A percentile compares a stretch with the other conserved stretches of the same genome.
Conservation (phyloP, 2,888 invertebrate genomes). For the Neoascia interrupta region DNA sequence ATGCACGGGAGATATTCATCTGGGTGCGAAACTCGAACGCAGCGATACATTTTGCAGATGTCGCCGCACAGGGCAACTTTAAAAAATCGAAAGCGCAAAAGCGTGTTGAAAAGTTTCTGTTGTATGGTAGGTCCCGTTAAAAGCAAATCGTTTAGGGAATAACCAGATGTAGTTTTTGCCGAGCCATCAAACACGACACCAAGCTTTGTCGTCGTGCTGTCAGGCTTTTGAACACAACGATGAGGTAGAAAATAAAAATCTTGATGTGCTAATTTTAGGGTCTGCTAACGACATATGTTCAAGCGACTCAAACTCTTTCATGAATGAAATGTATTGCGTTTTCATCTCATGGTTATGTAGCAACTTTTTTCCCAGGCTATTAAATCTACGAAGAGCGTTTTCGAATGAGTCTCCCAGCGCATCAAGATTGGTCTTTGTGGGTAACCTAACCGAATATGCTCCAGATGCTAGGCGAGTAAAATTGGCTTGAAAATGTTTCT, state of each 20-base stretch:
- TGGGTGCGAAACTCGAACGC: constrained; percentile 40
- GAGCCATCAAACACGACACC: no score
- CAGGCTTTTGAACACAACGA: constrained; percentile 38
- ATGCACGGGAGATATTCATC: constrained; percentile 55
- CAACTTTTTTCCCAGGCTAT: constrained; percentile 49
- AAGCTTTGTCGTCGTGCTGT: constrained; percentile 25
- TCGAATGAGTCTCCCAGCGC: constrained; percentile 40
- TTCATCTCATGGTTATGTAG: constrained; percentile 27
- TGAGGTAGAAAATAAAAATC: constrained; percentile 44
- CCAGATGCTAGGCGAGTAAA: constrained; percentile 36
- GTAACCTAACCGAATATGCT: constrained; percentile 47
- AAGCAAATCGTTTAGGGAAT: constrained; percentile 14
- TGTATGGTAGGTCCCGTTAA: constrained; percentile 47
- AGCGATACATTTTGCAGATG: constrained; percentile 66
- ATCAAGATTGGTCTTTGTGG: constrained; percentile 14
- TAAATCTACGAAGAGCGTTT: constrained; percentile 45
- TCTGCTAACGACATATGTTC: constrained; percentile 46
- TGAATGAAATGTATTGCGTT: constrained; percentile 24
- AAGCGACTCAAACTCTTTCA: constrained; percentile 29
- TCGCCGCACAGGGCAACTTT: constrained; percentile 50
- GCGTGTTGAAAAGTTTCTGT: constrained; percentile 28
- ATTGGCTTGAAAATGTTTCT: constrained; percentile 47
- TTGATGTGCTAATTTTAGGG: constrained; percentile 3
- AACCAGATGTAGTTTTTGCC: constrained; percentile 41
- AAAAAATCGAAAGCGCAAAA: constrained; percentile 40